phyloP scores from a whole-genome alignment of 2,888 invertebrate species.

The Drosophila atroscutellata region DNA sequence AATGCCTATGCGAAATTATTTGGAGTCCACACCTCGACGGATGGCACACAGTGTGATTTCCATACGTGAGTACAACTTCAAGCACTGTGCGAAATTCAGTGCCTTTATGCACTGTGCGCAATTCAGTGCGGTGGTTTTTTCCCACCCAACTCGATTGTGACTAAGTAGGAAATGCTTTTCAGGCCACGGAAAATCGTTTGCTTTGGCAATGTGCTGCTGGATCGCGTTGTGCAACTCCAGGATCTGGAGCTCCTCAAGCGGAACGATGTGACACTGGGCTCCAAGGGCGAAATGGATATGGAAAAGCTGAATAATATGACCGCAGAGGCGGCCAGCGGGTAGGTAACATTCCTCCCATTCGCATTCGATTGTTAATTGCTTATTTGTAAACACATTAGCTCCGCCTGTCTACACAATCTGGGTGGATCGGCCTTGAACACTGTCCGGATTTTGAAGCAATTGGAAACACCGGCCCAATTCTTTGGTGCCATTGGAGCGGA shows the following conservation, averaged over 20 bases:
- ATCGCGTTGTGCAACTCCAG: slow-evolving; percentile 75
- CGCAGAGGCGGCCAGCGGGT: slow-evolving; percentile 70
- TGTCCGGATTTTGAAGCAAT: slow-evolving; percentile 84
- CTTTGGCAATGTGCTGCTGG: slow-evolving; percentile 84
- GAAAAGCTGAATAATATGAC: slow-evolving; percentile 72
- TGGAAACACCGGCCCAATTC: slow-evolving; percentile 85
- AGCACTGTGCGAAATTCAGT: slow-evolving; percentile 21
- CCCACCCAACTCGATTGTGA: neutral
- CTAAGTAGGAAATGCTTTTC: neutral
- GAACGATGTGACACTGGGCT: slow-evolving; percentile 72
- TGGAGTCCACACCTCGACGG: slow-evolving; percentile 34
- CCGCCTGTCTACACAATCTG: slow-evolving; percentile 55
- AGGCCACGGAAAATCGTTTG: slow-evolving; percentile 82
- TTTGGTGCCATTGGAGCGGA: slow-evolving; percentile 87
- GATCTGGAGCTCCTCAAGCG: slow-evolving; percentile 78
- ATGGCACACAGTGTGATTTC: slow-evolving; percentile 37
- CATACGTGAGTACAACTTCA: slow-evolving; percentile 55
- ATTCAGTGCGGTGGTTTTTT: neutral
- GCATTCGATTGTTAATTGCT: slow-evolving; percentile 25
- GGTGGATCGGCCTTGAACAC: slow-evolving; percentile 86
- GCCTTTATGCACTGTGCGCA: slow-evolving; percentile 27
- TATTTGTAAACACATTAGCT: slow-evolving; percentile 34
- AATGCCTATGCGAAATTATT: slow-evolving; percentile 68
- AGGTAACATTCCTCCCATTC: slow-evolving; percentile 10
- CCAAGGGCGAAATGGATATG: slow-evolving; percentile 81